These are phyloP conservation scores for Melieria picta DNA, from an alignment of 2,888 invertebrate species.

Conservation along the genomic window DNA sequence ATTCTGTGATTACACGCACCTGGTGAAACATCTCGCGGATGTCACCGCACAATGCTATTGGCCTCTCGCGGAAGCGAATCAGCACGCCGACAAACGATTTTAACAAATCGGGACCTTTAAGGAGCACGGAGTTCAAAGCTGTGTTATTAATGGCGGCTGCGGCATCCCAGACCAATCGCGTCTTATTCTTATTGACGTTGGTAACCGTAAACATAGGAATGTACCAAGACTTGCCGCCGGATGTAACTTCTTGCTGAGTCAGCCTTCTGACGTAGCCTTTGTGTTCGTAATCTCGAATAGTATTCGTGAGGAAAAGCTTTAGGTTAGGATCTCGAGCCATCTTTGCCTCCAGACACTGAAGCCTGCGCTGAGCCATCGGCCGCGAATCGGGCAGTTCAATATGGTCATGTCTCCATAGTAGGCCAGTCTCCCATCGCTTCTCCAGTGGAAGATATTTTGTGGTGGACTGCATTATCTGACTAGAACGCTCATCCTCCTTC, in stretches of 20 bases:
- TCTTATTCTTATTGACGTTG: slow-evolving; percentile 48
- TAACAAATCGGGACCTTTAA: slow-evolving; percentile 56
- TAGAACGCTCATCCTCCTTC: slow-evolving; percentile 35
- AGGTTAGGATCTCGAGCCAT: slow-evolving; percentile 29
- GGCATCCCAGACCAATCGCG: slow-evolving; percentile 56
- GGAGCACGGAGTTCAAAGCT: slow-evolving; percentile 50
- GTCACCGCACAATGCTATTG: slow-evolving; percentile 51
- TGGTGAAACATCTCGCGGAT: slow-evolving; percentile 51
- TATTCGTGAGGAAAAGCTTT: slow-evolving; percentile 23
- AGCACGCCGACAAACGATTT: slow-evolving; percentile 55
- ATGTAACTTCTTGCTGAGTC: slow-evolving; percentile 19
- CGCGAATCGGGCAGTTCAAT: slow-evolving; percentile 36
- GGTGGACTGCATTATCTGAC: slow-evolving; percentile 30
- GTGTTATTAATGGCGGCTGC: slow-evolving; percentile 49
- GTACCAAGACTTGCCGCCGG: slow-evolving; percentile 45
- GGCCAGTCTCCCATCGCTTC: slow-evolving; percentile 32
- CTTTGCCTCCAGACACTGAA: slow-evolving; percentile 33
- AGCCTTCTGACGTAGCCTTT: slow-evolving; percentile 31
- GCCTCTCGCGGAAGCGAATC: slow-evolving; percentile 57
- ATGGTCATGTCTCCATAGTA: slow-evolving; percentile 36
- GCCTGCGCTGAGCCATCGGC: slow-evolving; percentile 33
- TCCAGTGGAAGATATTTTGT: slow-evolving; percentile 29
- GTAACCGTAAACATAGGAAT: slow-evolving; percentile 51
- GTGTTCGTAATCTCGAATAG: slow-evolving; percentile 31
- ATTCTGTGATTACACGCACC: no score